phyloP scores from a whole-genome alignment of 2,113 vertebrate genomes.

The Xiphorhynchus elegans region DNA sequence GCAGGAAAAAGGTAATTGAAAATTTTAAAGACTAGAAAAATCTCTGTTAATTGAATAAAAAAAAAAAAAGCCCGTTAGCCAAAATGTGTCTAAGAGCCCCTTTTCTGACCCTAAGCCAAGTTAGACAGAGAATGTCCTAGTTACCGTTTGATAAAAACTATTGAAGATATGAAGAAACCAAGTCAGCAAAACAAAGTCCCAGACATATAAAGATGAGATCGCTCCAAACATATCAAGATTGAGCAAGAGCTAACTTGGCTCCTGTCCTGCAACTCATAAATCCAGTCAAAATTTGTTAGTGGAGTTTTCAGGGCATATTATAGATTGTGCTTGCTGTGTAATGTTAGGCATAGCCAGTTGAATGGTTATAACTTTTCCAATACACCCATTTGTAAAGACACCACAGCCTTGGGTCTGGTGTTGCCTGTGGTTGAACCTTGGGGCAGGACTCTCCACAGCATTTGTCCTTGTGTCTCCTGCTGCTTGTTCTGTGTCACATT shows the following conservation, averaged over 20 bases:
- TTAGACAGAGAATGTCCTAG: background rate
- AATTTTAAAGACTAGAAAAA: background rate
- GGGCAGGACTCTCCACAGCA: background rate
- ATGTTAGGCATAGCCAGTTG: background rate
- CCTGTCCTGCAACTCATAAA: conserved; percentile 18
- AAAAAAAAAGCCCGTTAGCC: background rate
- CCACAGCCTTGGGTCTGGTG: background rate
- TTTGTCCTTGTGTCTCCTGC: background rate
- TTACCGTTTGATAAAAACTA: conserved; percentile 23
- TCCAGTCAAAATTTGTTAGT: background rate
- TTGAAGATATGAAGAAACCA: background rate
- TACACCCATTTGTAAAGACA: background rate
- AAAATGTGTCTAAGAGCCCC: background rate
- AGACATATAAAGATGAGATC: conserved; percentile 49
- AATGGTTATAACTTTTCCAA: background rate
- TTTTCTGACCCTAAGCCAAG: background rate
- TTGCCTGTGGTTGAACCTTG: background rate
- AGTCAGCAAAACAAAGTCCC: conserved; percentile 36
- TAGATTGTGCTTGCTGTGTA: background rate
- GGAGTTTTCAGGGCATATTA: background rate
- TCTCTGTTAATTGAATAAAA: background rate
- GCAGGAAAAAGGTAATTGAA: background rate
- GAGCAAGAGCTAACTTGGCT: conserved; percentile 43
- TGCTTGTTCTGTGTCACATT: background rate
- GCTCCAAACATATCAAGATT: background rate